Percentiles rank a stretch among this genome's conserved stretches.
Conservation (phyloP, 2,113 vertebrate genomes). For the Bolborhynchus lineola region DNA sequence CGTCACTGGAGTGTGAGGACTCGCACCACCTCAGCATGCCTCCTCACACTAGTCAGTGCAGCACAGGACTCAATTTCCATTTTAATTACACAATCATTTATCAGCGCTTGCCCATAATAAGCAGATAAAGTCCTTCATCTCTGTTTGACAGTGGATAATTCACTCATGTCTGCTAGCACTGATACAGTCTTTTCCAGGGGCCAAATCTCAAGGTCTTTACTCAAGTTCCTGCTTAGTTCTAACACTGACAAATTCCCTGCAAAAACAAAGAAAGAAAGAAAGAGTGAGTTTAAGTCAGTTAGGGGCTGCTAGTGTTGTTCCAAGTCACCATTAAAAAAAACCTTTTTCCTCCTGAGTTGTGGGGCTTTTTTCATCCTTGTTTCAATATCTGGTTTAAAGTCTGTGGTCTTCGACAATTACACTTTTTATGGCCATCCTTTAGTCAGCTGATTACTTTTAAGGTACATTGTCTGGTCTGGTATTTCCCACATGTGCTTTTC, state of each 20-base stretch:
- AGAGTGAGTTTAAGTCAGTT: not conserved
- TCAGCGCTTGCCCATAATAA: conserved; percentile 16
- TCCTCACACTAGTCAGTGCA: not conserved
- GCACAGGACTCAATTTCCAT: conserved; percentile 3
- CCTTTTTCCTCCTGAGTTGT: not conserved
- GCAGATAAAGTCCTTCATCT: conserved; percentile 1
- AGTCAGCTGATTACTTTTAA: not conserved
- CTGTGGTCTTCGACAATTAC: not conserved
- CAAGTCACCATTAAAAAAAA: not conserved
- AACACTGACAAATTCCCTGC: not conserved
- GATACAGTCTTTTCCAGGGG: not conserved
- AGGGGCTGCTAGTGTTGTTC: not conserved
- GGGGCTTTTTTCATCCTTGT: not conserved
- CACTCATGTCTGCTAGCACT: not conserved
- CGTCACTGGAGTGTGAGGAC: not conserved
- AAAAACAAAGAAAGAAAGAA: not conserved
- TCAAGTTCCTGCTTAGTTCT: not conserved
- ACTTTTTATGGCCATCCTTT: not conserved
- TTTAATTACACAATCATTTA: conserved; percentile 52
- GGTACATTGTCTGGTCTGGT: not conserved
- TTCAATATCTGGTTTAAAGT: not conserved
- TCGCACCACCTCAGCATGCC: not conserved
- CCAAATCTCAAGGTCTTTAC: not conserved
- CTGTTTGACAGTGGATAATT: conserved; percentile 3
- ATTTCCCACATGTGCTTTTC: not conserved